Evolutionary conservation across 1,140 invertebrate genomes (phyloP).

Genomic region (Apis dorsata): DNA sequence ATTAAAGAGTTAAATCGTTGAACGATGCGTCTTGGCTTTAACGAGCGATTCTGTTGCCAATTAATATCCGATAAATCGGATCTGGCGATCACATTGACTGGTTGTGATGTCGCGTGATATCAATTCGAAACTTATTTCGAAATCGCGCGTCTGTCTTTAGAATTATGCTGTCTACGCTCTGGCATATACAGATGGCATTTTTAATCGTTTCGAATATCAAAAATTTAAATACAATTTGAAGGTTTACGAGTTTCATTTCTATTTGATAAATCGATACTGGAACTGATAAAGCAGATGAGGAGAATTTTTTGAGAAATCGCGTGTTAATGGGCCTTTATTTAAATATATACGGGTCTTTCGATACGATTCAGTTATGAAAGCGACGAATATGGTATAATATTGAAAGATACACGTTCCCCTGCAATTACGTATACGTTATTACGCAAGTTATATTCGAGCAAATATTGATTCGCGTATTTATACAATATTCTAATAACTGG

Average conservation of each 20-base stretch:
- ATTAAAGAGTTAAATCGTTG: slow-evolving; percentile 20
- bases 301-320: neutral
- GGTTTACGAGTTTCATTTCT: neutral
- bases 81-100: slow-evolving; percentile 30
- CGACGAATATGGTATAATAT: neutral
- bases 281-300: neutral
- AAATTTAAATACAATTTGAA: neutral
- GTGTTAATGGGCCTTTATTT: neutral
- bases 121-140: slow-evolving; percentile 28
- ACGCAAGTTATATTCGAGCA: neutral
- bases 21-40: slow-evolving; percentile 44
- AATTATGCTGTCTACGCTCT: neutral
- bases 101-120: slow-evolving; percentile 20
- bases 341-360: neutral
- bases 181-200: no score
- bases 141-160: slow-evolving; percentile 33
- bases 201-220: neutral
- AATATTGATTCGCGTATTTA: slow-evolving; percentile 27
- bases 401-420: neutral
- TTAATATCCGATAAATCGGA: slow-evolving; percentile 58
- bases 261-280: neutral
- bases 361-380: neutral
- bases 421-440: slow-evolving; percentile 7
- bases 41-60: slow-evolving; percentile 51
- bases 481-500: neutral